Conservation (phyloP, 2,113 vertebrate genomes). For the Neogobius melanostomus region DNA sequence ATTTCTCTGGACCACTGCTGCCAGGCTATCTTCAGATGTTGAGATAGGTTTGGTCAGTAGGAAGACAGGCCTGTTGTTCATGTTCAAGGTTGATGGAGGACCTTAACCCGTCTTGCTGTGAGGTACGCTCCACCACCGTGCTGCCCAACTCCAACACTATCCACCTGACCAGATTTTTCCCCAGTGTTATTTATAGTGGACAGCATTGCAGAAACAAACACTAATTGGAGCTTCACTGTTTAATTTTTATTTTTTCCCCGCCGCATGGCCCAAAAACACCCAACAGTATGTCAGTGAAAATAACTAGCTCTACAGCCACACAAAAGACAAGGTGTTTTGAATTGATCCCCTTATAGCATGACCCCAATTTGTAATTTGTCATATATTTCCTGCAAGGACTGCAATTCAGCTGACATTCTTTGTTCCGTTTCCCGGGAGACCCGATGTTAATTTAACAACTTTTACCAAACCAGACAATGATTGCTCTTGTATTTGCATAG, state of each 20-base stretch:
- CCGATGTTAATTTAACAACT: constrained; percentile 26
- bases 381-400: neutral
- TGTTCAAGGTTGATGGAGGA: too few species aligned
- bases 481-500: constrained; percentile 13
- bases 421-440: constrained; percentile 17
- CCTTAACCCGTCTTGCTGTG: too few species aligned
- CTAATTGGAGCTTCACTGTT: neutral
- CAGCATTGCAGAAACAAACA: neutral
- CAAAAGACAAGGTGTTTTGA: constrained; percentile 2
- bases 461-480: constrained; percentile 12
- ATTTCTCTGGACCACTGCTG: too few species aligned
- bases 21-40: too few species aligned
- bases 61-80: too few species aligned
- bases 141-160: too few species aligned
- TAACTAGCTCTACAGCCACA: neutral
- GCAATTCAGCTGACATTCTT: constrained; percentile 1
- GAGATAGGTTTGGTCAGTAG: too few species aligned
- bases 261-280: constrained; percentile 16
- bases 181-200: neutral
- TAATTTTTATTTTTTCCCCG: neutral
- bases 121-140: too few species aligned
- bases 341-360: constrained; percentile 3
- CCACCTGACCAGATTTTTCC: too few species aligned
- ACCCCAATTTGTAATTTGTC: constrained; percentile 17
- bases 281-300: neutral